phyloP scores from a whole-genome alignment of 1,140 invertebrate species.

The Scaptomyza montana region DNA sequence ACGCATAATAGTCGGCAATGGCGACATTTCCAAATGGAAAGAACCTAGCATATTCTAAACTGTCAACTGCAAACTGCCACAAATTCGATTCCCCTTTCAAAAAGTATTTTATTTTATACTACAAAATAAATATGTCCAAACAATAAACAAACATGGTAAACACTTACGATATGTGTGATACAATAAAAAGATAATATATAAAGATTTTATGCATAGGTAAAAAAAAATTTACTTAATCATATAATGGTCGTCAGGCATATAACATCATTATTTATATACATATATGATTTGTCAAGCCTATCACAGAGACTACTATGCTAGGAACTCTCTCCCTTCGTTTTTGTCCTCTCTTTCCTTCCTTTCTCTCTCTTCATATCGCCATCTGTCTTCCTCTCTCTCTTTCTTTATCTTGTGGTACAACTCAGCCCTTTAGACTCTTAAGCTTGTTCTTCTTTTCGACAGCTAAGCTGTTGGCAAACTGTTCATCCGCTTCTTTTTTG shows the following conservation, averaged over 20 bases:
- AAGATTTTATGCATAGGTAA: background rate
- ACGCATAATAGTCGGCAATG: conserved; percentile 63
- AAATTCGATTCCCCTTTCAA: background rate
- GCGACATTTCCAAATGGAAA: conserved; percentile 37
- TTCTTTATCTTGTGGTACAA: conserved; percentile 3
- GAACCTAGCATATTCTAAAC: conserved; percentile 1
- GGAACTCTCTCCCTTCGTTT: background rate
- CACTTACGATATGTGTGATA: background rate
- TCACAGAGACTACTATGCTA: conserved; percentile 6
- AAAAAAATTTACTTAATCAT: background rate
- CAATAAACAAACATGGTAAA: conserved; percentile 12
- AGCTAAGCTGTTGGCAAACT: conserved; percentile 77
- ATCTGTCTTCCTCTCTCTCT: background rate
- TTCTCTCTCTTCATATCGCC: conserved; percentile 8
- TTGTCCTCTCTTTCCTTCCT: background rate
- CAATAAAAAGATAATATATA: background rate
- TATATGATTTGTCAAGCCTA: background rate
- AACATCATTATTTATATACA: no score
- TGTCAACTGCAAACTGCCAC: conserved; percentile 4
- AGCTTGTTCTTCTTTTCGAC: conserved; percentile 76
- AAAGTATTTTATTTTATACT: conserved; percentile 39
- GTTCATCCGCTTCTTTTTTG: conserved; percentile 68
- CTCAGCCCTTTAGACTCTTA: conserved; percentile 61
- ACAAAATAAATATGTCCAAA: conserved; percentile 49
- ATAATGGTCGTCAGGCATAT: background rate